Percentiles rank a stretch among this genome's conserved stretches.
These are phyloP conservation scores for Bovichtus variegatus DNA, from an alignment of 2,797 vertebrate species.

Conservation along the genomic window DNA sequence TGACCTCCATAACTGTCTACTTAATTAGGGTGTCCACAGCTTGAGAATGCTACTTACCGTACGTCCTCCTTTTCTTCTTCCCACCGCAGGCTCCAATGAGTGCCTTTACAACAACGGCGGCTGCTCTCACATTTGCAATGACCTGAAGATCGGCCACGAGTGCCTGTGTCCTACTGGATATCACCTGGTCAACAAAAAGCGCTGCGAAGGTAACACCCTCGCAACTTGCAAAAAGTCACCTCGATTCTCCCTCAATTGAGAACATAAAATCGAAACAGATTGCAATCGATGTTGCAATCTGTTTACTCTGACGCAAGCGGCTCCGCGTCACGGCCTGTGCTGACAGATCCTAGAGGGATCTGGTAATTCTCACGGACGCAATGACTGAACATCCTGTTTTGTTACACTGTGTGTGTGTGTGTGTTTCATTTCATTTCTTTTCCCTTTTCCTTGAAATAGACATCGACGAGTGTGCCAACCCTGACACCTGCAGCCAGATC, in stretches of 20 bases:
- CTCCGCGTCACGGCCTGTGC: neutral
- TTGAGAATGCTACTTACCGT: neutral
- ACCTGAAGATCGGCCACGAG: slow-evolving; percentile 90
- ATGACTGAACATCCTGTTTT: neutral
- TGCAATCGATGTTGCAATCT: slow-evolving; percentile 12
- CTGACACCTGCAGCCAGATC: slow-evolving; percentile 89
- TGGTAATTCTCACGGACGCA: neutral
- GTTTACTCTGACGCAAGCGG: slow-evolving; percentile 46
- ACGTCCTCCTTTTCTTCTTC: neutral
- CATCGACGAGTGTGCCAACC: slow-evolving; percentile 89
- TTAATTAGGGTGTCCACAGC: slow-evolving; percentile 36
- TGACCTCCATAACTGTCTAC: slow-evolving; percentile 19
- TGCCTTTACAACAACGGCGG: slow-evolving; percentile 89
- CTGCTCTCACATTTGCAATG: slow-evolving; percentile 90
- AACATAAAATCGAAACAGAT: too few species aligned
- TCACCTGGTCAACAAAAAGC: slow-evolving; percentile 73
- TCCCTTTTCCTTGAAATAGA: slow-evolving; percentile 76
- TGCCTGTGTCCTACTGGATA: slow-evolving; percentile 89
- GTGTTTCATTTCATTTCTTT: neutral
- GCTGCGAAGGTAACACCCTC: slow-evolving; percentile 86
- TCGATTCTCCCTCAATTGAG: neutral
- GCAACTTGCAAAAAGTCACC: neutral
- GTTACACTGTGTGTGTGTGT: too few species aligned
- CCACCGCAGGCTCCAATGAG: slow-evolving; percentile 87
- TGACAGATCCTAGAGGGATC: slow-evolving; percentile 12